These are phyloP conservation scores for Furcifer pardalis DNA, from an alignment of 2,797 vertebrate species.

Conservation along the genomic window DNA sequence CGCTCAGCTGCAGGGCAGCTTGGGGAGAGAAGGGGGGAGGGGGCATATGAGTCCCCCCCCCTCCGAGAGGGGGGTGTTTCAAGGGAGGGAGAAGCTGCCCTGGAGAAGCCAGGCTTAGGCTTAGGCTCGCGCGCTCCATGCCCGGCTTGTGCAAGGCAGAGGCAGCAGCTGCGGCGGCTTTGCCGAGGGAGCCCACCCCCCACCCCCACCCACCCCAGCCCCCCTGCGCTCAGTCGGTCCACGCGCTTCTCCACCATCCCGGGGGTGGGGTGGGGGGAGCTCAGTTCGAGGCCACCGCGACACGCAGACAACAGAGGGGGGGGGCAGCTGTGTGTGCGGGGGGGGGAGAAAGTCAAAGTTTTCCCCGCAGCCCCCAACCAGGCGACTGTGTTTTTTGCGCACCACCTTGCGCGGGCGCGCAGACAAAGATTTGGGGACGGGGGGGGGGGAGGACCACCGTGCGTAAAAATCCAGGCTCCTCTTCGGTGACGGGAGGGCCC, in stretches of 20 bases:
- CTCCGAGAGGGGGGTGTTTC: no score
- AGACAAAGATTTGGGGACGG: not conserved
- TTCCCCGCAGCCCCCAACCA: constrained; percentile 9
- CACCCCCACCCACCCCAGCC: no score
- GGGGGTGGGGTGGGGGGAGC: no score
- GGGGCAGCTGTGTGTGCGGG: no score
- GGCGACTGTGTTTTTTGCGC: no score
- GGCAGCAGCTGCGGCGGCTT: constrained; percentile 59
- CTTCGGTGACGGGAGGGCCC: no score
- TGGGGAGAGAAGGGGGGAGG: not conserved
- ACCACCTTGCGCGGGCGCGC: not conserved
- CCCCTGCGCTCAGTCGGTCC: no score
- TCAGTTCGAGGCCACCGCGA: no score
- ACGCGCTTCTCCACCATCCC: no score
- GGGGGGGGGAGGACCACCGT: no score
- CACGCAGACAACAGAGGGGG: not conserved
- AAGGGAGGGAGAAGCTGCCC: constrained; percentile 15
- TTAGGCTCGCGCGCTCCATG: not conserved
- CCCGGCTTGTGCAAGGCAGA: constrained; percentile 21
- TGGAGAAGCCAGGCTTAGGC: not conserved
- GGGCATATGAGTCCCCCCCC: no score
- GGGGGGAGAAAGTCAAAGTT: constrained; percentile 53
- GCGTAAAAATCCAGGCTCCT: no score
- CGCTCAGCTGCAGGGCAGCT: not conserved
- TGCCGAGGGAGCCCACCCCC: constrained; percentile 4